A percentile compares a stretch with the other conserved stretches of the same genome.
These are phyloP conservation scores for Hyles vespertilio DNA, from an alignment of 1,140 invertebrate genomes.

Conservation along the genomic window DNA sequence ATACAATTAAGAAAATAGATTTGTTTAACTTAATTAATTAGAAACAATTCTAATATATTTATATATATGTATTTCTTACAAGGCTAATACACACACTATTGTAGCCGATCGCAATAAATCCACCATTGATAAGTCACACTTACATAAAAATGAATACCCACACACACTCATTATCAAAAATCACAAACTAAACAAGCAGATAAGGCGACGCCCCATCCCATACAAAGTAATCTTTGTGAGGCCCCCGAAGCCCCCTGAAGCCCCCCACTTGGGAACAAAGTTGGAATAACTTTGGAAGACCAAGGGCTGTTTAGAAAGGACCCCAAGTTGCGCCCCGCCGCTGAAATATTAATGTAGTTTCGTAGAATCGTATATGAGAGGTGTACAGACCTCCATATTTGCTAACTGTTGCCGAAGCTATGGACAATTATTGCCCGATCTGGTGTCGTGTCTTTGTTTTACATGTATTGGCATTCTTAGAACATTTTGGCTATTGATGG, in stretches of 20 bases:
- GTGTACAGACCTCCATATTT: constrained; percentile 40
- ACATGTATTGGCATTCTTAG: no score
- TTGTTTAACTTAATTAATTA: no score
- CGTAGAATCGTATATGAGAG: constrained; percentile 66
- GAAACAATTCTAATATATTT: no score
- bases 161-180: constrained; percentile 45
- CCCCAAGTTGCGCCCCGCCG: constrained; percentile 47
- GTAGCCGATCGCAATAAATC: no score
- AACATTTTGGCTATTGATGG: no score
- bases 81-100: no score
- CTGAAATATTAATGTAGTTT: constrained; percentile 75
- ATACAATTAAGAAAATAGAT: no score
- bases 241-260: constrained; percentile 49
- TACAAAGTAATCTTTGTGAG: constrained; percentile 61
- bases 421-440: no score
- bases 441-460: no score
- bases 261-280: constrained; percentile 52
- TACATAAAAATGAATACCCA: no score
- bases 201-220: constrained; percentile 46
- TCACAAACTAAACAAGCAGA: constrained; percentile 42
- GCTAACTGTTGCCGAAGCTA: constrained; percentile 20
- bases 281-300: constrained; percentile 75
- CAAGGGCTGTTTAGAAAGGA: constrained; percentile 75
- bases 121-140: no score
- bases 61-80: no score